Conservation (phyloP, 2,797 vertebrate genomes). For the Tragelaphus oryx region DNA sequence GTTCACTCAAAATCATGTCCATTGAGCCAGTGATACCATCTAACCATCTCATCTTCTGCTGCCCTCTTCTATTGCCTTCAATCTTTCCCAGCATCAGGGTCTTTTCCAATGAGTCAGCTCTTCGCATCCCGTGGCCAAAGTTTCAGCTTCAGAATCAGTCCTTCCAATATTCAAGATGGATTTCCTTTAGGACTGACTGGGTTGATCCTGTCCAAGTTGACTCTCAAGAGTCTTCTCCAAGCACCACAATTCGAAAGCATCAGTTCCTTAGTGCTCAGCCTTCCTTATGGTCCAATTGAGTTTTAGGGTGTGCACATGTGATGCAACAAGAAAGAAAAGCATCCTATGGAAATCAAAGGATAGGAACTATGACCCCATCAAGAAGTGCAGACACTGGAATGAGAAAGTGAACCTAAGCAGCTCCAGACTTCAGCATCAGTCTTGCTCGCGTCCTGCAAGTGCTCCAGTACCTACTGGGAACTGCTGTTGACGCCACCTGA, state of each 20-base stretch:
- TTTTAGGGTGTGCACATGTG: not conserved
- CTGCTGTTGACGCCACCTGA: too few relatives aligned
- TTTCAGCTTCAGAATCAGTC: not conserved
- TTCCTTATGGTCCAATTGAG: not conserved
- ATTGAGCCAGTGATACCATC: not conserved
- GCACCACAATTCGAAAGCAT: not conserved
- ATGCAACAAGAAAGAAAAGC: not conserved
- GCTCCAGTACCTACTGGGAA: accelerated
- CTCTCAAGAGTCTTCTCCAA: not conserved
- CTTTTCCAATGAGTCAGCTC: not conserved
- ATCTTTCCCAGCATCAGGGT: not conserved
- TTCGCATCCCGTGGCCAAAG: not conserved
- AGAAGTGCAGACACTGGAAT: not conserved
- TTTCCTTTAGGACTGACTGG: not conserved
- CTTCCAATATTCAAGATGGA: not conserved
- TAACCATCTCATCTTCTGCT: not conserved
- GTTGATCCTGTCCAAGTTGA: not conserved
- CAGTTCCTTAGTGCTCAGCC: not conserved
- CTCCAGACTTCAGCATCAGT: not conserved
- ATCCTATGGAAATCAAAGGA: not conserved
- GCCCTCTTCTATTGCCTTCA: not conserved
- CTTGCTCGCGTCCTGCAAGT: not conserved
- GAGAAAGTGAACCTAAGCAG: not conserved
- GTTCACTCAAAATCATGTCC: not conserved
- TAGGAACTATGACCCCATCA: not conserved